Conservation (phyloP, 2,888 invertebrate genomes). For the Phyllotreta cruciferae region DNA sequence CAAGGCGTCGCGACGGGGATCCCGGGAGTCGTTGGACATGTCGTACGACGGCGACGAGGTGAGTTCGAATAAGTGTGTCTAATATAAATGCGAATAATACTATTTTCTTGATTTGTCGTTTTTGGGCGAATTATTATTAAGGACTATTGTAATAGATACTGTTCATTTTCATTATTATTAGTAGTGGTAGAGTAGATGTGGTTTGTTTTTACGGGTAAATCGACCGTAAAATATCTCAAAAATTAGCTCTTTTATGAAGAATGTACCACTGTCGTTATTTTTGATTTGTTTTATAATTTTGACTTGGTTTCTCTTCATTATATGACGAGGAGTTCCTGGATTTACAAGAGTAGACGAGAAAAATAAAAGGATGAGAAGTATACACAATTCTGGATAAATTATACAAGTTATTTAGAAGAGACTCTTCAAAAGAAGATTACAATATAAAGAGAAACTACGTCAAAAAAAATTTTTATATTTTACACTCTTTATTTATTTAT, state of each 20-base stretch:
- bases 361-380: no score
- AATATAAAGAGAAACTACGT: no score
- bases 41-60: slow-evolving; percentile 80
- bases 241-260: slow-evolving; percentile 4
- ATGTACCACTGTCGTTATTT: slow-evolving; percentile 14
- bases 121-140: slow-evolving; percentile 18
- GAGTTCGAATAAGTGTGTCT: slow-evolving; percentile 39
- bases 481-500: no score
- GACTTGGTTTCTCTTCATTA: slow-evolving; percentile 16
- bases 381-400: no score
- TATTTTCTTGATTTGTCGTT: not conserved
- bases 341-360: no score
- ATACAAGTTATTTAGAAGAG: no score
- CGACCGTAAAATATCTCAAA: not conserved
- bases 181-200: slow-evolving; percentile 19
- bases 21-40: slow-evolving; percentile 76
- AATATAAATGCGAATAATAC: slow-evolving; percentile 15
- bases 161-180: slow-evolving; percentile 32
- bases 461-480: no score
- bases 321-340: no score
- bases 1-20: slow-evolving; percentile 73
- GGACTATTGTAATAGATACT: slow-evolving; percentile 29
- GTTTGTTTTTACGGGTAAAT: slow-evolving; percentile 11
- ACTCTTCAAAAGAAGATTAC: no score
- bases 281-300: slow-evolving; percentile 1